Percentiles rank a stretch among this genome's conserved stretches.
These are phyloP conservation scores for Lagopus leucura DNA, from an alignment of 2,113 vertebrate genomes.

Conservation along the genomic window DNA sequence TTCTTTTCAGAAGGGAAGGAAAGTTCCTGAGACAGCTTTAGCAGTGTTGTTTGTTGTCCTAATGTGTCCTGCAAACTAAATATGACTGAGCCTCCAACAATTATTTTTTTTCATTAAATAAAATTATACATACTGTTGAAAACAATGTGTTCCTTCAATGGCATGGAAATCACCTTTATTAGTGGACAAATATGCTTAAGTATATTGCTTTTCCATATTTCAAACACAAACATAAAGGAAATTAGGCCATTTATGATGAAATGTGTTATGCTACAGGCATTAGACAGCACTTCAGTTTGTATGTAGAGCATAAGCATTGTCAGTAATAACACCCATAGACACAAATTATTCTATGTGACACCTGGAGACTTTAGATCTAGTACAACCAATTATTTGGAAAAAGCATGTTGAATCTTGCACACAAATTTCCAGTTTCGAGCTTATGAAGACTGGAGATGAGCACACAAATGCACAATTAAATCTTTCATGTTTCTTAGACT, in stretches of 20 bases:
- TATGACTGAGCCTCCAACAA: not conserved
- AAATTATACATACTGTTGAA: not conserved
- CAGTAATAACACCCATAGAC: not conserved
- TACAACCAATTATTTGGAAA: not conserved
- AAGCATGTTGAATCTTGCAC: not conserved
- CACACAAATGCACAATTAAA: not conserved
- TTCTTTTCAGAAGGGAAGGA: not conserved
- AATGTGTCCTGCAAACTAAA: not conserved
- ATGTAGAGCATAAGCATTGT: slow-evolving; percentile 2
- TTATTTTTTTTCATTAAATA: not conserved
- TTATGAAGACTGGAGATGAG: slow-evolving; percentile 16
- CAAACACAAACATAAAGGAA: not conserved
- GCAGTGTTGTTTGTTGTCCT: not conserved
- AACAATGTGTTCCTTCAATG: not conserved
- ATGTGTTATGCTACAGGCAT: not conserved
- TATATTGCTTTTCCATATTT: not conserved
- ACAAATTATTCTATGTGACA: slow-evolving; percentile 1
- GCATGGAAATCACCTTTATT: not conserved
- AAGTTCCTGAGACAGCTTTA: not conserved
- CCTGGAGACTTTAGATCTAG: not conserved
- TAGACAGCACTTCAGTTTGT: not conserved
- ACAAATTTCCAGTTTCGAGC: not conserved
- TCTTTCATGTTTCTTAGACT: not conserved
- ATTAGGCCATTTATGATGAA: not conserved
- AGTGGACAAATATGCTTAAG: not conserved